Percentiles rank a stretch among this genome's conserved stretches.
Evolutionary conservation across 2,888 invertebrate species (phyloP).

Genomic region (Cheilosia pagana): DNA sequence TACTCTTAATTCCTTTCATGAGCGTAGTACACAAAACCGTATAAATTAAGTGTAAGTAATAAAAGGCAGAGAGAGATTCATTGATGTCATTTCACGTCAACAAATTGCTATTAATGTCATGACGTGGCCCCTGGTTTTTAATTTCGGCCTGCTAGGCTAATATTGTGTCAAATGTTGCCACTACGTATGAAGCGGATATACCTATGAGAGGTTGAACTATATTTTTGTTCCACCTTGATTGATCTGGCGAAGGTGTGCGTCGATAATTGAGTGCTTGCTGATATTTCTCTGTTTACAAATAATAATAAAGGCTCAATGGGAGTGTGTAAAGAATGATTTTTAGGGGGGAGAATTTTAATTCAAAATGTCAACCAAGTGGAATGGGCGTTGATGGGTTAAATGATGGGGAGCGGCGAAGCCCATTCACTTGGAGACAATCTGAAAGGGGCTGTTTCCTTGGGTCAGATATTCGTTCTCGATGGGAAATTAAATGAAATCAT

Average conservation of each 20-base stretch:
- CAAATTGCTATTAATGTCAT: conserved; percentile 25
- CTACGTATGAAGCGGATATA: neutral
- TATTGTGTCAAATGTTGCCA: conserved; percentile 14
- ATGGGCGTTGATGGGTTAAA: neutral
- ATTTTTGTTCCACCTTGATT: conserved; percentile 40
- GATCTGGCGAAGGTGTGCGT: conserved; percentile 39
- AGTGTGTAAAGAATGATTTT: neutral
- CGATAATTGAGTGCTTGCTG: conserved; percentile 51
- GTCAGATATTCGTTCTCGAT: no score
- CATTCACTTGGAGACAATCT: neutral
- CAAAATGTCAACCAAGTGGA: conserved; percentile 15
- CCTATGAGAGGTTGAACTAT: conserved; percentile 18
- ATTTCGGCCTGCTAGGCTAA: conserved; percentile 13
- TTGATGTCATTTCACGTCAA: conserved; percentile 29
- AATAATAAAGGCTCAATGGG: conserved; percentile 2
- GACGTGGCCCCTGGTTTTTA: conserved; percentile 1
- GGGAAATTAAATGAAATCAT: no score
- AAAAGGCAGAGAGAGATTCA: conserved; percentile 38
- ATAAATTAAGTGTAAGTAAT: conserved; percentile 33
- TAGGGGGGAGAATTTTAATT: conserved; percentile 22
- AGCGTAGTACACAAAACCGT: conserved; percentile 21
- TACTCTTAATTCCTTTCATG: conserved; percentile 1
- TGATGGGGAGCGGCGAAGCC: neutral
- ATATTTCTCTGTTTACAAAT: conserved; percentile 4
- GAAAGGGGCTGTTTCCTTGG: neutral